Evolutionary conservation across 2,888 invertebrate species (phyloP), one percentile per base, ranked within the genome.

Genomic region (Stenoptilia bipunctidactyla): DNA sequence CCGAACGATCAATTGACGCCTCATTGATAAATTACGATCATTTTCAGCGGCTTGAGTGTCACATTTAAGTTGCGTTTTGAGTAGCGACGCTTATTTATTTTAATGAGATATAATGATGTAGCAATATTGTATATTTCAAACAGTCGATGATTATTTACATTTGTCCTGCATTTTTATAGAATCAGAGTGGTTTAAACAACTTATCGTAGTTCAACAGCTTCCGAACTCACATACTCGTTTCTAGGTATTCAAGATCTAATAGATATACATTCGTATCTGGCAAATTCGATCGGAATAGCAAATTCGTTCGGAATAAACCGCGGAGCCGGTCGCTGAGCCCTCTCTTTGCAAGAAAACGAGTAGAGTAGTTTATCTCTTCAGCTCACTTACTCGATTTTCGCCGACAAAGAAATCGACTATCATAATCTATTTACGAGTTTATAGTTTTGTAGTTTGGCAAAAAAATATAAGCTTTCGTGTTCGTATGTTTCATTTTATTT

Each of bases 1-100:
- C 73, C 76, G 58, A 58, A 65, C 69, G 76, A 76, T 77, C 80
- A 77, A 72, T 74, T 80, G 83, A 83, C 77, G 70, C 69, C 67
- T 70, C 63, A 76, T 77, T 82, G 80, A 83, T 83, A 77, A 80
- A 82, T 82, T 82, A 73, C 74, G 69, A 65, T 66, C 76, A 68
- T 72, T 77, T 30, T 30, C 30, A n/a, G 30, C 2, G 30, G n/a
- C 6, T 30, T 30, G 30, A 30, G 30, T 30, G 30, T 74, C 66
- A 70, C 64, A 61, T 60, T 66, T 59, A 30, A 30, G 30, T 30
- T 30, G 4, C 30, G 6, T 30, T 30, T 30, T 30, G 30, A 30
- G 30, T 8, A n/a, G 30, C 30, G 10, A 30, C 12, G 10, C 12
- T 20, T 20, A 5, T 5, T 20, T 8, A n/a, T n/a, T n/a, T n/a